Conservation (phyloP, 2,113 vertebrate species). For the Aegypius monachus region DNA sequence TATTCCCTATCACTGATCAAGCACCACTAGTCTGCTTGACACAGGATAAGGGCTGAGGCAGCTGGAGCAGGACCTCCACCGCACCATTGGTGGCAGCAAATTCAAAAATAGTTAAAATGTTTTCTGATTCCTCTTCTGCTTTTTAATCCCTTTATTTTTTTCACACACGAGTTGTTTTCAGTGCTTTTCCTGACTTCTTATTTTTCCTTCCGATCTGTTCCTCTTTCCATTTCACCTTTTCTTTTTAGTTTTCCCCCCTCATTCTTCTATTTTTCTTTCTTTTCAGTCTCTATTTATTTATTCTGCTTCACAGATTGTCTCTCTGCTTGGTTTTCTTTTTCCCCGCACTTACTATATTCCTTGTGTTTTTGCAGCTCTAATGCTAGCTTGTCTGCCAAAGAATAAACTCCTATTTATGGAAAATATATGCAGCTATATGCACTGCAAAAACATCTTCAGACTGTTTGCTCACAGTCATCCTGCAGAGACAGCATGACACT, state of each 20-base stretch:
- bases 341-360: slow-evolving; percentile 4
- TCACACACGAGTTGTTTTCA: not conserved
- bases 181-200: not conserved
- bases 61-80: not conserved
- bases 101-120: not conserved
- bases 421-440: slow-evolving; percentile 60
- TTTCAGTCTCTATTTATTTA: slow-evolving; percentile 44
- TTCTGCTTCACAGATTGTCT: slow-evolving; percentile 45
- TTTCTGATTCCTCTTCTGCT: not conserved
- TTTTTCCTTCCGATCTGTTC: not conserved
- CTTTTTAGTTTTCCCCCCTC: not conserved
- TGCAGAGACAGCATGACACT: slow-evolving; percentile 16
- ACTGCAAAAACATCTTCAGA: slow-evolving; percentile 58
- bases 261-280: not conserved
- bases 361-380: slow-evolving; percentile 39
- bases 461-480: slow-evolving; percentile 59
- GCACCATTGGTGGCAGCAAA: not conserved
- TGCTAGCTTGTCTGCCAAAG: slow-evolving; percentile 58
- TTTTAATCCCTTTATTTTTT: not conserved
- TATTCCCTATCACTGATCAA: not conserved
- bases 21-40: not conserved
- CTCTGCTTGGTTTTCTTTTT: slow-evolving; percentile 56
- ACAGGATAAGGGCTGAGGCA: not conserved
- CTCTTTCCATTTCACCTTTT: not conserved
- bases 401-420: slow-evolving; percentile 64